phyloP scores from a whole-genome alignment of 1,140 invertebrate species.

The Cotesia chilonis region DNA sequence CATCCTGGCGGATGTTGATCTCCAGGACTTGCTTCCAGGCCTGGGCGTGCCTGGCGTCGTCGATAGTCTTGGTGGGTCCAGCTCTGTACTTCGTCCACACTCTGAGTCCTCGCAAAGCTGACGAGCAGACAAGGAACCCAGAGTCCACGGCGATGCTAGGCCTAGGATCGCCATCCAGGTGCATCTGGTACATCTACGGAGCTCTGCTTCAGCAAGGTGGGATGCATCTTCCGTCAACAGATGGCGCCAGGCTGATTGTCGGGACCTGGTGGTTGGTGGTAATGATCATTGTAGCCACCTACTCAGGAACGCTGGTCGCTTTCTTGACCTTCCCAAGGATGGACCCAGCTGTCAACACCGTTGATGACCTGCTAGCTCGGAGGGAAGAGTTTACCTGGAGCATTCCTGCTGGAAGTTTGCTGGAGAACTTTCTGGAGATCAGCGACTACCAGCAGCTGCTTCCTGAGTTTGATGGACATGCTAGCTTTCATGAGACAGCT shows the following conservation, averaged over 20 bases:
- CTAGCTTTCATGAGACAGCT: constrained; percentile 55
- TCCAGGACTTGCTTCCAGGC: constrained; percentile 67
- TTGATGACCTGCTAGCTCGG: constrained; percentile 75
- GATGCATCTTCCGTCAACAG: constrained; percentile 81
- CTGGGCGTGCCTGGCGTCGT: constrained; percentile 79
- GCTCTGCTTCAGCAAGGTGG: constrained; percentile 91
- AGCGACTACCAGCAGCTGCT: constrained; percentile 43
- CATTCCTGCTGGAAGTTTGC: constrained; percentile 74
- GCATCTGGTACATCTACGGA: constrained; percentile 90
- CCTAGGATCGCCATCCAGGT: constrained; percentile 68
- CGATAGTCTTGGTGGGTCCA: constrained; percentile 80
- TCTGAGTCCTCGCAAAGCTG: constrained; percentile 72
- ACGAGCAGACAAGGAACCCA: constrained; percentile 18
- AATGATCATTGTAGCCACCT: constrained; percentile 88
- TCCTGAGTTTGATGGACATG: constrained; percentile 49
- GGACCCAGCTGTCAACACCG: constrained; percentile 77
- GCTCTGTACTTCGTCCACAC: constrained; percentile 81
- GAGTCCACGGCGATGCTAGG: constrained; percentile 35
- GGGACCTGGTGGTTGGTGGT: constrained; percentile 94
- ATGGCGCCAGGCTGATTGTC: constrained; percentile 87
- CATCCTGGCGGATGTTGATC: not conserved
- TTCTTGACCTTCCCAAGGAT: constrained; percentile 92
- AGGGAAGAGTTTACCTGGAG: constrained; percentile 77
- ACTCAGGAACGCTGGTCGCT: constrained; percentile 91
- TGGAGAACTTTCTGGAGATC: constrained; percentile 74